Conservation (phyloP, 2,113 vertebrate species). For the Cyanoderma ruficeps region DNA sequence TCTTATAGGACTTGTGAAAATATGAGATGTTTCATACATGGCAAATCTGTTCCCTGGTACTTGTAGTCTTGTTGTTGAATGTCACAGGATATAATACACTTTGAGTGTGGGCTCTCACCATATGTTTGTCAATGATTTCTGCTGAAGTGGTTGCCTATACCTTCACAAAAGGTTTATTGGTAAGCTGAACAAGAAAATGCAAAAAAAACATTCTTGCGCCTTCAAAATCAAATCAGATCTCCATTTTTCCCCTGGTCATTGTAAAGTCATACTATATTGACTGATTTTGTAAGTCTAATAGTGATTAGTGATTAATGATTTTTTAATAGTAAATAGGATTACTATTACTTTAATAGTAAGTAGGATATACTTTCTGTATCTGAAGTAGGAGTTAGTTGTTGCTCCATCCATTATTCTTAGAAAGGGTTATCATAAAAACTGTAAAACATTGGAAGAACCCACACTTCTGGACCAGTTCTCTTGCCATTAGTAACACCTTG, state of each 20-base stretch:
- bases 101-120: neutral
- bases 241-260: neutral
- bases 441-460: neutral
- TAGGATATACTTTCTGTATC: neutral
- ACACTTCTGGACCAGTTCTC: neutral
- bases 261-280: neutral
- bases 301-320: no score
- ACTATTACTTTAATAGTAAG: no score
- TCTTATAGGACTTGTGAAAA: neutral
- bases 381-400: neutral
- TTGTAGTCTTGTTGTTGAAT: neutral
- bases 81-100: neutral
- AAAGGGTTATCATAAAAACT: neutral
- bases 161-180: neutral
- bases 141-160: neutral
- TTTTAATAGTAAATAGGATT: neutral
- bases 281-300: neutral
- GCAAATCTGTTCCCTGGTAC: neutral
- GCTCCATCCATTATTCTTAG: neutral
- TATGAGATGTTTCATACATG: neutral
- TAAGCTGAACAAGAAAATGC: neutral
- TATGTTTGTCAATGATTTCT: neutral
- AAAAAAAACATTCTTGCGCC: neutral
- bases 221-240: neutral
- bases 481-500: neutral